Conservation (phyloP, 1,140 invertebrate species). For the Drosophila ironensis region DNA sequence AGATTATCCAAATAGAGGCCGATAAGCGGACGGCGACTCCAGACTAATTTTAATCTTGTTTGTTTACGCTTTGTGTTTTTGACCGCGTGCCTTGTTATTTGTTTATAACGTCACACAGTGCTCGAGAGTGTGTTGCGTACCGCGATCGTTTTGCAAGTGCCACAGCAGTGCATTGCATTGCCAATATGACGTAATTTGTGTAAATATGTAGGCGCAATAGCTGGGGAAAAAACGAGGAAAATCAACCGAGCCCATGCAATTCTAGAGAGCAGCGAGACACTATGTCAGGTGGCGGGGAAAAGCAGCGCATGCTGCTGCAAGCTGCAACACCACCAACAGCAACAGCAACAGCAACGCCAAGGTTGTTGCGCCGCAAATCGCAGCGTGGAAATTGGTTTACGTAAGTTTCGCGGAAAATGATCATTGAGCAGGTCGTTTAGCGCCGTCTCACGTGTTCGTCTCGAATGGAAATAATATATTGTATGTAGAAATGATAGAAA, state of each 20-base stretch:
- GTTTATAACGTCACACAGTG: slow-evolving; percentile 20
- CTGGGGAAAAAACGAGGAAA: slow-evolving; percentile 1
- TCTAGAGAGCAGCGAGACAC: slow-evolving; percentile 38
- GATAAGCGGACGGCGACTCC: background rate
- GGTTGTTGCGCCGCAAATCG: slow-evolving; percentile 64
- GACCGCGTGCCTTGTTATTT: too few species aligned
- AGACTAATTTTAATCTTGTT: background rate
- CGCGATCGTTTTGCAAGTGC: slow-evolving; percentile 53
- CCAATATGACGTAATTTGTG: slow-evolving; percentile 70
- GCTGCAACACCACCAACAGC: slow-evolving; percentile 18
- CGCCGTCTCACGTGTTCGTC: slow-evolving; percentile 38
- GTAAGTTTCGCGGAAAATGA: slow-evolving; percentile 63
- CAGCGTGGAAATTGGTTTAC: slow-evolving; percentile 82
- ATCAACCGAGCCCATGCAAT: slow-evolving; percentile 58
- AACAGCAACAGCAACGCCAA: slow-evolving; percentile 30
- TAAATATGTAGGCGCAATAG: slow-evolving; percentile 39
- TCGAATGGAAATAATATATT: too few species aligned
- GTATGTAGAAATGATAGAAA: slow-evolving; percentile 20
- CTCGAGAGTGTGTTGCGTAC: slow-evolving; percentile 47
- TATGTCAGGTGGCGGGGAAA: slow-evolving; percentile 57
- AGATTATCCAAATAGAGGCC: background rate
- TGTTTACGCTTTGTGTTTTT: background rate
- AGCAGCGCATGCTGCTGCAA: slow-evolving; percentile 47
- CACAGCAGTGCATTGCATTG: slow-evolving; percentile 59
- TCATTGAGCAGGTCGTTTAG: slow-evolving; percentile 28